Conservation (phyloP, 1,140 invertebrate genomes). For the Drosophila melanogaster region Release_6_plus_ISO1_MT NT_033777.3:30122501-30123000, state of each 20-base stretch:
- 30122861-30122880: constrained; percentile 73
- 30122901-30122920: constrained; percentile 64
- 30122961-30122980: constrained; percentile 14
- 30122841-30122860: constrained; percentile 65
- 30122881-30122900: constrained; percentile 67
- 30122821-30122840: constrained; percentile 58
- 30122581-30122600: constrained; percentile 3
- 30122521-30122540: constrained; percentile 25
- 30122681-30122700: constrained; percentile 64
- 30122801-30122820: no score
- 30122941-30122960: background rate
- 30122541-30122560: constrained; percentile 6
- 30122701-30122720: constrained; percentile 47
- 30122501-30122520: constrained; percentile 38
- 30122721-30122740: constrained; percentile 64
- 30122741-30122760: constrained; percentile 68
- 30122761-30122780: constrained; percentile 26
- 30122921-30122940: constrained; percentile 57
- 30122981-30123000: background rate
- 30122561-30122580: background rate
- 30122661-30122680: constrained; percentile 60
- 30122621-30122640: constrained; percentile 7
- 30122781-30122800: background rate
- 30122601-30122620: constrained; percentile 5
- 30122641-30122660: constrained; percentile 12